Conservation (phyloP, 2,888 invertebrate species). For the Scrobipalpa atriplicella region DNA sequence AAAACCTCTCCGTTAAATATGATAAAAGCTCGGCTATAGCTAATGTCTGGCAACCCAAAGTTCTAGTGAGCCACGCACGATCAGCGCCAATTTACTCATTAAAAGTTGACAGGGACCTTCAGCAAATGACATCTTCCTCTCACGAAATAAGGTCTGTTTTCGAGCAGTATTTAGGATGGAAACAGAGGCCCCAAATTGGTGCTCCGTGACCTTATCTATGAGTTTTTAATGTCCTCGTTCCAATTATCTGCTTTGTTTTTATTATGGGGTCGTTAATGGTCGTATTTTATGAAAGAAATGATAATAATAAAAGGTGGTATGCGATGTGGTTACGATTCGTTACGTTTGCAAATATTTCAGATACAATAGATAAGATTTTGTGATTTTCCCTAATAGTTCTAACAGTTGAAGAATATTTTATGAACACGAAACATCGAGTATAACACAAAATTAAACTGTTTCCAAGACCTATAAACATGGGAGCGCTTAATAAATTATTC, state of each 20-base stretch:
- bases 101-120: constrained; percentile 60
- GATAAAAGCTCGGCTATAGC: background rate
- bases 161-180: background rate
- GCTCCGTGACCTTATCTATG: constrained; percentile 24
- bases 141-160: constrained; percentile 34
- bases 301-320: too few relatives aligned
- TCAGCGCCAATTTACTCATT: constrained; percentile 61
- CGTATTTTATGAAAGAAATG: too few relatives aligned
- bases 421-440: too few relatives aligned
- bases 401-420: too few relatives aligned
- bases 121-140: constrained; percentile 56
- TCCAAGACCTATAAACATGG: too few relatives aligned
- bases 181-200: constrained; percentile 2
- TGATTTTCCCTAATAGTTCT: too few relatives aligned
- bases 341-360: too few relatives aligned
- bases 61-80: constrained; percentile 51
- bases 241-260: constrained; percentile 1
- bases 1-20: too few relatives aligned
- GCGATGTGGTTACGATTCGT: too few relatives aligned
- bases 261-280: background rate
- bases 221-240: background rate
- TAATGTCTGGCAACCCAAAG: background rate
- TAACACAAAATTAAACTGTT: too few relatives aligned
- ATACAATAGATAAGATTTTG: too few relatives aligned
- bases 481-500: too few relatives aligned